Conservation (phyloP, 2,797 vertebrate genomes). For the Dendrocincla tyrannina region DNA sequence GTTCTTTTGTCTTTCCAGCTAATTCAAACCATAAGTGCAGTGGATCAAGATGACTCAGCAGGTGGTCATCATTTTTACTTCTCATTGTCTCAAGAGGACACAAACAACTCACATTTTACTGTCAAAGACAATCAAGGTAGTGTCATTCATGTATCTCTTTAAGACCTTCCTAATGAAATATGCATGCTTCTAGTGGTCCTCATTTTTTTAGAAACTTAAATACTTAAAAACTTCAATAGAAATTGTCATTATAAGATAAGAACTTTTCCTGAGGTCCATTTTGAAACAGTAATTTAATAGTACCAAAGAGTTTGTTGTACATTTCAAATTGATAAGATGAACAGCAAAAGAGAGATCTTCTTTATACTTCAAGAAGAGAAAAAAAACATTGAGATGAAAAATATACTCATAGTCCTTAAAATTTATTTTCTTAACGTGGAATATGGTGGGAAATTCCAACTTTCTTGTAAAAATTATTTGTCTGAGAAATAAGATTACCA, state of each 20-base stretch:
- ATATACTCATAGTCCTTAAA: neutral
- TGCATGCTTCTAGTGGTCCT: neutral
- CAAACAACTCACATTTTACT: constrained; percentile 86
- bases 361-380: neutral
- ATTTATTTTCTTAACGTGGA: neutral
- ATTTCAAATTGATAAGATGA: neutral
- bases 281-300: neutral
- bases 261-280: neutral
- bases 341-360: neutral
- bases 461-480: neutral
- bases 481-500: neutral
- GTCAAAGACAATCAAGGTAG: constrained; percentile 91
- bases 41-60: constrained; percentile 85
- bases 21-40: constrained; percentile 87
- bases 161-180: neutral
- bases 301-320: neutral
- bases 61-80: constrained; percentile 87
- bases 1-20: constrained; percentile 72
- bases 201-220: neutral
- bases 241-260: neutral
- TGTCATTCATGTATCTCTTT: neutral
- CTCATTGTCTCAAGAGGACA: constrained; percentile 79
- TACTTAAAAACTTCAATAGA: neutral
- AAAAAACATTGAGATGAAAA: neutral
- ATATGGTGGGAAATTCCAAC: neutral